phyloP scores from a whole-genome alignment of 2,888 invertebrate genomes.

The Andrena haemorrhoa region DNA sequence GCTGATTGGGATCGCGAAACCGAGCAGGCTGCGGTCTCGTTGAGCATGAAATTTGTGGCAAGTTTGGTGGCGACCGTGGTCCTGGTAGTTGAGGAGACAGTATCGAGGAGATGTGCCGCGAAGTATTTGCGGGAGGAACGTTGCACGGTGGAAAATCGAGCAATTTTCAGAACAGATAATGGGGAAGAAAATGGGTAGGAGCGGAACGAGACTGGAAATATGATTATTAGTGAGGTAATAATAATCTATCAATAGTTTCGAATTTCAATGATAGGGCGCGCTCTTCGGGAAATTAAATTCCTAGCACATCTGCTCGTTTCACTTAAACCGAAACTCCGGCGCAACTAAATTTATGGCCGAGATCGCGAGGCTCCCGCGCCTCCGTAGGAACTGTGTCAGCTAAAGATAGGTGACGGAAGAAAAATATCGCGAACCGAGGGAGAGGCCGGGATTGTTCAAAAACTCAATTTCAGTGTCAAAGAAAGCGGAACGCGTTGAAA shows the following conservation, averaged over 20 bases:
- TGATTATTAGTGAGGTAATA: not conserved
- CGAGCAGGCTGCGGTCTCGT: no score
- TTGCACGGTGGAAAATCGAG: no score
- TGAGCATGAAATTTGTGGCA: no score
- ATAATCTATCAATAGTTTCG: not conserved
- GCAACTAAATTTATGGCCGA: slow-evolving; percentile 34
- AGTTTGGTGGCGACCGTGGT: no score
- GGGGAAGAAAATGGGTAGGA: no score
- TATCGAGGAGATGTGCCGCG: no score
- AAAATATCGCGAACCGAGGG: slow-evolving; percentile 28
- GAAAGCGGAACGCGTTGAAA: slow-evolving; percentile 28
- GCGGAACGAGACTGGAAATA: no score
- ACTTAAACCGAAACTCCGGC: slow-evolving; percentile 19
- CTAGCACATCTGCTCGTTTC: slow-evolving; percentile 3
- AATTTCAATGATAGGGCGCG: not conserved
- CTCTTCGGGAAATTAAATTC: not conserved
- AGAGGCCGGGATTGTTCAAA: slow-evolving; percentile 28
- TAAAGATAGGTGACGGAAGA: slow-evolving; percentile 18
- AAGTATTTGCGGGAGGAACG: no score
- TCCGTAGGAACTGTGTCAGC: slow-evolving; percentile 20
- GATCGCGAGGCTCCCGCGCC: slow-evolving; percentile 23
- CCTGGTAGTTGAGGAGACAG: no score
- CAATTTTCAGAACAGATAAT: no score
- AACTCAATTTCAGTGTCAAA: slow-evolving; percentile 41
- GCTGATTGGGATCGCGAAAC: no score